A percentile compares a stretch with the other conserved stretches of the same genome.
Evolutionary conservation across 2,113 vertebrate genomes (phyloP).

Genomic region (Fukomys damarensis): DNA sequence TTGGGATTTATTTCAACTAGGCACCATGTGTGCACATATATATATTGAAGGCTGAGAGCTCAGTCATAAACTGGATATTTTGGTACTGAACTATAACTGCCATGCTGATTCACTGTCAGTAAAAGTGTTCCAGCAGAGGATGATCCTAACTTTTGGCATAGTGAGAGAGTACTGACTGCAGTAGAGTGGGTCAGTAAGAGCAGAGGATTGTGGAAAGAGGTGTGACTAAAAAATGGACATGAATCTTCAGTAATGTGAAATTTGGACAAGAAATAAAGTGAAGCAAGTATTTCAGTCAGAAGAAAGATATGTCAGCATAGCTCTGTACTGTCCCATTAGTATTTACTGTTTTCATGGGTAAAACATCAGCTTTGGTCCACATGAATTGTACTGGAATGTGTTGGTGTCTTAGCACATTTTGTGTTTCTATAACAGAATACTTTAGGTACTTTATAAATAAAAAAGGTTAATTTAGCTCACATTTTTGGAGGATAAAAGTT

Average conservation of each 20-base stretch:
- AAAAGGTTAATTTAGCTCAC: background rate
- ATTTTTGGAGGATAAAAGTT: background rate
- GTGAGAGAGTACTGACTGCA: background rate
- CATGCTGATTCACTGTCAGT: background rate
- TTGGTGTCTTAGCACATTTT: background rate
- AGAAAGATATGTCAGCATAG: background rate
- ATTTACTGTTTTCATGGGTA: background rate
- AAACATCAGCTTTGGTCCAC: slow-evolving; percentile 21
- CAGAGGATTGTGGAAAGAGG: background rate
- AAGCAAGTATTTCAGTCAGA: background rate
- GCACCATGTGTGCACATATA: background rate
- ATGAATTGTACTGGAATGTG: background rate
- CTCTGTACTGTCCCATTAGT: background rate
- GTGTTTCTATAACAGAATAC: background rate
- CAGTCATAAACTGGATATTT: background rate
- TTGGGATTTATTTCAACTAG: slow-evolving; percentile 25
- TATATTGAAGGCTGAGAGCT: background rate
- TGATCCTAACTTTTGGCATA: background rate
- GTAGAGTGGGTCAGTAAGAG: background rate
- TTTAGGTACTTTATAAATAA: background rate
- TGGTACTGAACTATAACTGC: background rate
- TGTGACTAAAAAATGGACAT: background rate
- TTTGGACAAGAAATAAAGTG: background rate
- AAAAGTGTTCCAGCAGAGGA: background rate
- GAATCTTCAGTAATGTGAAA: background rate